A percentile compares a stretch with the other conserved stretches of the same genome.
phyloP scores from a whole-genome alignment of 2,113 vertebrate species.

The Sturnira hondurensis region DNA sequence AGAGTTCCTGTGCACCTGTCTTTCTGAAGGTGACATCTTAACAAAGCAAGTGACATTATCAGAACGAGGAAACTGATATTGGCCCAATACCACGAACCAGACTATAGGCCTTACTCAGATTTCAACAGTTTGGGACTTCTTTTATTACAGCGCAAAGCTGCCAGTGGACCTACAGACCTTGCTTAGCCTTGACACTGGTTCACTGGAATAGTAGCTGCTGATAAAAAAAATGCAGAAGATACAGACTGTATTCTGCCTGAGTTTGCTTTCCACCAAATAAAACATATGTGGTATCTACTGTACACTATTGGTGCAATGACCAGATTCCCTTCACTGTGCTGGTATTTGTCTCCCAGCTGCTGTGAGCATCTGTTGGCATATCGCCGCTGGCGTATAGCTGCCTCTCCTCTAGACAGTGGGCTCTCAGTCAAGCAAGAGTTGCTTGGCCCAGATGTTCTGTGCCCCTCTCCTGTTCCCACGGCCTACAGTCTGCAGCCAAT shows the following conservation, averaged over 20 bases:
- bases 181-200: neutral
- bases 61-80: neutral
- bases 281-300: neutral
- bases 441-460: neutral
- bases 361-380: neutral
- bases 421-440: neutral
- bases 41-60: neutral
- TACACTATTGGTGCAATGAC: accelerated
- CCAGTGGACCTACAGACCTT: neutral
- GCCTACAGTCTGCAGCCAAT: neutral
- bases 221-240: neutral
- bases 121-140: neutral
- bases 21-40: neutral
- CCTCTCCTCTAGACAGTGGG: neutral
- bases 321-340: neutral
- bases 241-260: neutral
- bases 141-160: neutral
- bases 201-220: neutral
- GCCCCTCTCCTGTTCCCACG: neutral
- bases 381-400: neutral
- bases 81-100: neutral
- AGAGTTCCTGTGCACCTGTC: neutral
- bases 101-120: neutral
- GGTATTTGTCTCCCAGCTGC: neutral
- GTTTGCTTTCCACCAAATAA: neutral